phyloP scores from a whole-genome alignment of 2,797 vertebrate species.

The Pteropus rufus region DNA sequence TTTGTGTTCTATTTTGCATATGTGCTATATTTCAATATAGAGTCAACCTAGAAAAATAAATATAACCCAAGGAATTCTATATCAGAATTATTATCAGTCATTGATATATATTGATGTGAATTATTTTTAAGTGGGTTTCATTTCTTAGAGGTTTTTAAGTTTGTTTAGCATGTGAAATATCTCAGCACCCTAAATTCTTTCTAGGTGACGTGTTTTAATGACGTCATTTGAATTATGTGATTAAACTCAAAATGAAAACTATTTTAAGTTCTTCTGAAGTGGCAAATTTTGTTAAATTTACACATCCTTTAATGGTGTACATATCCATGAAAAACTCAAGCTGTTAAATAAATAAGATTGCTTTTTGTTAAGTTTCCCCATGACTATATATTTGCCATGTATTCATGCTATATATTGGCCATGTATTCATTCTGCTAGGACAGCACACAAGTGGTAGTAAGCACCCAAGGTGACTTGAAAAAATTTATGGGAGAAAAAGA shows the following conservation, averaged over 20 bases:
- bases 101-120: neutral
- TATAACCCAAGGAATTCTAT: neutral
- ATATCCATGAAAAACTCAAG: neutral
- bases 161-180: conserved; percentile 23
- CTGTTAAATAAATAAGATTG: neutral
- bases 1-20: neutral
- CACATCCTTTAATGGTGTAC: neutral
- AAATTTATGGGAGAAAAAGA: neutral
- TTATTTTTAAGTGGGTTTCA: conserved; percentile 13
- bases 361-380: neutral
- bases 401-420: neutral
- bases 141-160: neutral
- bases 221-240: neutral
- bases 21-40: neutral
- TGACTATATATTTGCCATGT: neutral
- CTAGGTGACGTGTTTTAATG: conserved; percentile 5
- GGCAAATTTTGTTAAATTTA: neutral
- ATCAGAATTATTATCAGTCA: conserved; percentile 9
- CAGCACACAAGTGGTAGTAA: neutral
- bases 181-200: neutral
- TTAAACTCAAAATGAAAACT: conserved; percentile 24
- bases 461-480: neutral
- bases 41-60: neutral
- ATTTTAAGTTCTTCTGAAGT: neutral
- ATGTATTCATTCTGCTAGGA: neutral